Base-by-base conservation (phyloP, 2,797 vertebrate genomes). In the Parauchenoglanis punctatus region DNA sequence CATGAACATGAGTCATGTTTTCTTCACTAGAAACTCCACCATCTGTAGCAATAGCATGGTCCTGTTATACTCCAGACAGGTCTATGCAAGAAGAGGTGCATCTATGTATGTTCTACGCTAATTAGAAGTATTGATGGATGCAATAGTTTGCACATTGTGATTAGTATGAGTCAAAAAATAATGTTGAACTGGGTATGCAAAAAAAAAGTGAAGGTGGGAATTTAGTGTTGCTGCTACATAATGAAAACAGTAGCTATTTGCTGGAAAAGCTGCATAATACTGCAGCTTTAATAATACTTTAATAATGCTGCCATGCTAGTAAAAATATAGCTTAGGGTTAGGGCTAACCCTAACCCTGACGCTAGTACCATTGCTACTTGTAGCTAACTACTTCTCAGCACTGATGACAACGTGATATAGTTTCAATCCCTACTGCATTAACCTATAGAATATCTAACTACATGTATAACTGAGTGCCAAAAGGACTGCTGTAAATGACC, bases 401-500 rank as follows among this genome's bases (percentile, higher is more conserved):
- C 31, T 8, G 15, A 35, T 17, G 31, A 18, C 67, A 17, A 31
- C 65, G 31, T 31, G 68, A 18, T 72, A 40, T 68, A 72, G 8
- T 70, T 40, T 70, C 31, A 70, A 35, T 40, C 2, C 35, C 2
- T 70, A 70, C 4, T 75, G 20, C 20, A 25, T 46, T 25, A 75
- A 52, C 5, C 18, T 72, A 44, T 3, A 11, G 1, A 72, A 46
- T 72, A 20, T 40, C 8, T 4, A 72, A 44, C 11, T 35, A 52
- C 31, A 70, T 28, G 54, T 75, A 10, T 54, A 68, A 44, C 65
- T 84, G 44, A 77, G 46, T 59, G 84, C 13, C 46, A 78, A 28
- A 13, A 25, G 70, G 59, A 90, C 44, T 84, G 87, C 75, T 63
- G 7, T 49, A 49, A 78, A 31, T 67, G 65, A 67, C 63, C n/a